A percentile compares a stretch with the other conserved stretches of the same genome.
Conservation (phyloP, 2,888 invertebrate species). For the Lagria hirta region DNA sequence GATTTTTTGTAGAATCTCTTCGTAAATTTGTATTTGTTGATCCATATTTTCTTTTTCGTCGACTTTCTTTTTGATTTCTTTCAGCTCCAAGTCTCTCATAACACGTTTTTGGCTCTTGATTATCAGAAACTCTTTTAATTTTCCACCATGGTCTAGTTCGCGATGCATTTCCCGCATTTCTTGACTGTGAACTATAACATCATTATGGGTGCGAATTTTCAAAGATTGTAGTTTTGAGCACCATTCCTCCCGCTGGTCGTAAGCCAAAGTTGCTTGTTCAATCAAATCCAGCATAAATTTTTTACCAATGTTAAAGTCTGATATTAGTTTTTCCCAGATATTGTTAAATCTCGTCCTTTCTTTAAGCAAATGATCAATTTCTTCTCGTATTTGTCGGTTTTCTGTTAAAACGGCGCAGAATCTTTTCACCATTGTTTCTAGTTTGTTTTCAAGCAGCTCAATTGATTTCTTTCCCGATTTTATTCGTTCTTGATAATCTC, state of each 20-base stretch:
- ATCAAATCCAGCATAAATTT: constrained; percentile 82
- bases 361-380: constrained; percentile 79
- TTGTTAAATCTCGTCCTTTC: constrained; percentile 83
- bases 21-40: constrained; percentile 71
- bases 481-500: constrained; percentile 55
- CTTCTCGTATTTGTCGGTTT: constrained; percentile 70
- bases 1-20: constrained; percentile 74
- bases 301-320: constrained; percentile 75
- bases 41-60: constrained; percentile 69
- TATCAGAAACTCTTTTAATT: constrained; percentile 80
- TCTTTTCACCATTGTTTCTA: constrained; percentile 74
- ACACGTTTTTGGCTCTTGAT: constrained; percentile 79
- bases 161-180: constrained; percentile 88
- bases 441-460: constrained; percentile 70
- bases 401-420: constrained; percentile 75
- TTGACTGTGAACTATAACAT: constrained; percentile 67
- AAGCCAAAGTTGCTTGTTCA: constrained; percentile 84
- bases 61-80: constrained; percentile 70
- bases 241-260: constrained; percentile 83
- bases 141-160: constrained; percentile 81
- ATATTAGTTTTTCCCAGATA: constrained; percentile 76
- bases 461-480: constrained; percentile 59
- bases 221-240: constrained; percentile 78
- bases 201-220: constrained; percentile 75
- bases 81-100: constrained; percentile 72